A percentile compares a stretch with the other conserved stretches of the same genome.
phyloP scores from a whole-genome alignment of 1,140 invertebrate species.

The Coptotermes formosanus region DNA sequence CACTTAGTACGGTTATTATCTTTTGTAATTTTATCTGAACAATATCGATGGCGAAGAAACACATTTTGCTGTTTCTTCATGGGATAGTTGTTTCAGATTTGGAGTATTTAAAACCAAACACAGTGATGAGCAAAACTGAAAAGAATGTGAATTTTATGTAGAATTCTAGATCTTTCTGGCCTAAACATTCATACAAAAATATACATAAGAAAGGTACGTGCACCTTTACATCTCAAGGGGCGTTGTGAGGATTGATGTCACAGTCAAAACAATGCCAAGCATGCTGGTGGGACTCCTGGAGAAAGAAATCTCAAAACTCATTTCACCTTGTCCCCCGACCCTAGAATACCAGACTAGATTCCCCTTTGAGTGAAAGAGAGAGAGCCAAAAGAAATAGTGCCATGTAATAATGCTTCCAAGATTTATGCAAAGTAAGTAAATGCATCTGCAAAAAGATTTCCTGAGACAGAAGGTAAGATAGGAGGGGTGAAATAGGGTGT shows the following conservation, averaged over 20 bases:
- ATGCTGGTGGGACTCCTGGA: conserved; percentile 21
- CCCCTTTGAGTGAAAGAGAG: not conserved
- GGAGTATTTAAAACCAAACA: too few species aligned
- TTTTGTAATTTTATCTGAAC: too few species aligned
- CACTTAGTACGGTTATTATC: too few species aligned
- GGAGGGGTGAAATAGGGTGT: conserved; percentile 13
- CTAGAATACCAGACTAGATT: conserved; percentile 28
- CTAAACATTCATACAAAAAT: not conserved
- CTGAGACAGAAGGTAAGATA: conserved; percentile 25
- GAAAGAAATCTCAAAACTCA: conserved; percentile 33
- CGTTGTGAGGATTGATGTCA: not conserved
- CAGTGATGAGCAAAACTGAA: not conserved
- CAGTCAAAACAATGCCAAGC: conserved; percentile 24
- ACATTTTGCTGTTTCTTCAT: too few species aligned
- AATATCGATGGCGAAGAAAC: too few species aligned
- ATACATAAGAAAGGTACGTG: not conserved
- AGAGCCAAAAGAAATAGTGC: not conserved
- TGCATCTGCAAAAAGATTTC: conserved; percentile 31
- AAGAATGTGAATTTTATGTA: not conserved
- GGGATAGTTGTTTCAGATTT: too few species aligned
- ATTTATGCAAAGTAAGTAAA: conserved; percentile 36
- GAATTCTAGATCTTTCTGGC: not conserved
- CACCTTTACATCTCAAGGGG: conserved; percentile 14
- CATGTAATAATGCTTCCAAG: conserved; percentile 28
- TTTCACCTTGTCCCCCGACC: conserved; percentile 21